Evolutionary conservation across 37 sponge, comb jelly and placozoan species (phyloP), one percentile per base, ranked within the genome.

Genomic region (Dysidea cf. avara): DNA sequence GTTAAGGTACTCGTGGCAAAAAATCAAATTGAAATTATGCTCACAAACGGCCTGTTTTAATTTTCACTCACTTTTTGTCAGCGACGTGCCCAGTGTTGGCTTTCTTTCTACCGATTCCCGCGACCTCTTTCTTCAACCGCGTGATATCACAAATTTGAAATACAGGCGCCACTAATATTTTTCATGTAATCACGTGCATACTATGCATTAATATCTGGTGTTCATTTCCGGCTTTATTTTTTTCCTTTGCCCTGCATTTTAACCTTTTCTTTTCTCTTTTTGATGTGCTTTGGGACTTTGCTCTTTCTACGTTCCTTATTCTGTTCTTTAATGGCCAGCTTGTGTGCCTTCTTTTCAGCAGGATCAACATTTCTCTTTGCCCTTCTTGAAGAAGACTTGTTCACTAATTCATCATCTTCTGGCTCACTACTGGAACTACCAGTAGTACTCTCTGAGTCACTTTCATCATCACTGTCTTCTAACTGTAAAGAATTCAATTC

Each of bases 231-330:
- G 5, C 9, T 43, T 43, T 43, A 43, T 9, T 43, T 54, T 54
- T 56, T 54, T 56, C 57, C 39, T 71, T 68, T 60, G 33, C 47
- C 46, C 74, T 61, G 64, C 56, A 62, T 73, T 56, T 56, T 18
- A 18, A 75, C 28, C 46, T 92, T 96, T 33, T 93, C 84, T 58
- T 89, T 89, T 37, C 86, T 82, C 48, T 86, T 86, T 69, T 92
- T 96, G 66, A 93, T 55, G 59, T 85, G 83, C 49, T 96, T 92
- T 14, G 97, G 90, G 1, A 86, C 70, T 73, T 93, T 96, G 71
- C 72, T 75, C 50, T 93, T 89, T 18, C 94, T 68, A 46, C 75
- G 89, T 63, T 90, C 90, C 75, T 94, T 53, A 39, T 92, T 82
- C 46, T 85, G 91, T 56, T 96, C 91, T 43, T 92, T 96, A 36